Percentiles rank a stretch among this genome's conserved stretches.
These are phyloP conservation scores for Drepana falcataria DNA, from an alignment of 2,888 invertebrate genomes.

Conservation along the genomic window DNA sequence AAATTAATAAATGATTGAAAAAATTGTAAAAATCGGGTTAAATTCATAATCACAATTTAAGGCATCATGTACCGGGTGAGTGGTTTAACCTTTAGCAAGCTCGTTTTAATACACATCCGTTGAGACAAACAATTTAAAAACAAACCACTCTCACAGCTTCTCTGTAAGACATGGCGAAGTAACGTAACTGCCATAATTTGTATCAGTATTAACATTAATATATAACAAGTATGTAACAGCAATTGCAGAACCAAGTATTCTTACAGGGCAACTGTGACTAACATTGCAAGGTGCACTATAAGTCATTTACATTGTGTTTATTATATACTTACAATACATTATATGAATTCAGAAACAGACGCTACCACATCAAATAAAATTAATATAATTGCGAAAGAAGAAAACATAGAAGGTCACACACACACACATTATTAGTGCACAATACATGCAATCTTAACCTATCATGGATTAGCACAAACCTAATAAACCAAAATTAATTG, in stretches of 20 bases:
- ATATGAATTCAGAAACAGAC: no score
- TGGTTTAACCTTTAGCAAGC: not conserved
- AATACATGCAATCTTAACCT: not conserved
- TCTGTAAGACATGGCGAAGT: conserved; percentile 65
- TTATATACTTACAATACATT: no score
- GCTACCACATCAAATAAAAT: no score
- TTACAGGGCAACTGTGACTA: conserved; percentile 73
- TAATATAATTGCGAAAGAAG: not conserved
- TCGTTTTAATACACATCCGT: no score
- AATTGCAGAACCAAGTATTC: conserved; percentile 30
- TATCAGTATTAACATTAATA: conserved; percentile 3
- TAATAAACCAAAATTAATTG: not conserved
- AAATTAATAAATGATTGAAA: no score
- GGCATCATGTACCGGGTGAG: not conserved
- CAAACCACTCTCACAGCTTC: conserved; percentile 55
- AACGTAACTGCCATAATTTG: conserved; percentile 74
- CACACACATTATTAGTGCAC: not conserved
- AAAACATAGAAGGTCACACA: not conserved
- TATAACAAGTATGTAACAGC: conserved; percentile 12
- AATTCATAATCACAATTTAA: no score
- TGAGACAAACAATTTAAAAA: not conserved
- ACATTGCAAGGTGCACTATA: not conserved
- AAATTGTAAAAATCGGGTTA: no score
- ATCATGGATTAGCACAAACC: not conserved
- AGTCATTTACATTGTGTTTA: not conserved